Percentiles rank a stretch among this genome's conserved stretches.
Evolutionary conservation across 2,113 vertebrate species (phyloP).

Genomic region (Castor canadensis): DNA sequence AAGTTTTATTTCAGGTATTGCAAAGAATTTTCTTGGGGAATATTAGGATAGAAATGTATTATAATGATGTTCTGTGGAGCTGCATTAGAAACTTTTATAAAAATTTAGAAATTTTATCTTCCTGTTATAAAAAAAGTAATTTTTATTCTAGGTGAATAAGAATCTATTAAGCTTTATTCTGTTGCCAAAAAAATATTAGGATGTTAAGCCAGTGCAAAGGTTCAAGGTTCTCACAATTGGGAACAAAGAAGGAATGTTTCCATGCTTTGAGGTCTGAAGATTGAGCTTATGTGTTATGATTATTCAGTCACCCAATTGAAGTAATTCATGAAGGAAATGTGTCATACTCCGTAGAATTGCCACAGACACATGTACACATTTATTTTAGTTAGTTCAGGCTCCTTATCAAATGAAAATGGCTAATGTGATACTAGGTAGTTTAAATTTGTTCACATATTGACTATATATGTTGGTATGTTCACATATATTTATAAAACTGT

Average conservation of each 20-base stretch:
- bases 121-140: neutral
- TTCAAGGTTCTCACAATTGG: fast-evolving
- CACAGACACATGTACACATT: neutral
- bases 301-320: neutral
- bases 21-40: neutral
- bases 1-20: neutral
- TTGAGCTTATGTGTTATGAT: neutral
- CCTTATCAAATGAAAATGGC: neutral
- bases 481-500: neutral
- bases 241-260: neutral
- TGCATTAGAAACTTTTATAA: neutral
- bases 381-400: neutral
- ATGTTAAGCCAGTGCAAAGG: neutral
- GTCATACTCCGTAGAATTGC: neutral
- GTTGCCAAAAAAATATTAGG: neutral
- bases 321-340: neutral
- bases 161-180: neutral
- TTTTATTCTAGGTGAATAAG: neutral
- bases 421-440: neutral
- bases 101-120: neutral
- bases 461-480: neutral
- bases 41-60: neutral
- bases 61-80: too few relatives aligned
- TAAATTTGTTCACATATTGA: neutral
- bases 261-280: neutral